Evolutionary conservation across 2,888 invertebrate species (phyloP).

Genomic region (Drosophila emarginata): DNA sequence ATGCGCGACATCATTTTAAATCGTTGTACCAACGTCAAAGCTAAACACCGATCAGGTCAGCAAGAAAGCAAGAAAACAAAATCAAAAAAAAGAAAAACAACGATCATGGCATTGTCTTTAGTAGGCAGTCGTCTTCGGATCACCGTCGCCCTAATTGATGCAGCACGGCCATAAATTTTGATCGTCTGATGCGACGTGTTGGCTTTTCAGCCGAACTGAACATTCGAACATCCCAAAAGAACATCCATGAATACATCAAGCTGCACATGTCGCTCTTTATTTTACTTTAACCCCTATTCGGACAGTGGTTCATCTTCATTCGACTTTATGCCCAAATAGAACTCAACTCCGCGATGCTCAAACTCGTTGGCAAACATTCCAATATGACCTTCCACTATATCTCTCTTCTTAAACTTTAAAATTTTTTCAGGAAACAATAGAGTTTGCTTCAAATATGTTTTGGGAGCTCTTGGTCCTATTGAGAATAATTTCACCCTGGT

Average conservation of each 20-base stretch:
- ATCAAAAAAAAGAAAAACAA: constrained; percentile 26
- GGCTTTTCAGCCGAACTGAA: constrained; percentile 50
- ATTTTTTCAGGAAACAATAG: constrained; percentile 26
- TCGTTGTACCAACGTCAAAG: constrained; percentile 76
- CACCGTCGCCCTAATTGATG: constrained; percentile 81
- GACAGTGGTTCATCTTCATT: not conserved
- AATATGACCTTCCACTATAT: constrained; percentile 38
- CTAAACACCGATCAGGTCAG: constrained; percentile 74
- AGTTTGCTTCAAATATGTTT: constrained; percentile 51
- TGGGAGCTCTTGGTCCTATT: constrained; percentile 35
- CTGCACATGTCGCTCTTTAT: constrained; percentile 5
- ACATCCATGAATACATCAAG: constrained; percentile 70
- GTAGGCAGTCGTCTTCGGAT: constrained; percentile 36
- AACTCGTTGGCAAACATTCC: constrained; percentile 16
- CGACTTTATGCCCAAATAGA: constrained; percentile 20
- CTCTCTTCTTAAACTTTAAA: constrained; percentile 5
- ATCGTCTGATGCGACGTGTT: constrained; percentile 57
- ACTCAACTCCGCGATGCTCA: constrained; percentile 43
- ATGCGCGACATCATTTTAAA: constrained; percentile 80
- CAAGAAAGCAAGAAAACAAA: constrained; percentile 26
- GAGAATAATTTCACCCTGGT: constrained; percentile 36
- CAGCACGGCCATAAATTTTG: constrained; percentile 81
- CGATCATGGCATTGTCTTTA: constrained; percentile 58
- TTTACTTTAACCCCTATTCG: constrained; percentile 19
- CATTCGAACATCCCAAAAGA: constrained; percentile 43